Evolutionary conservation across 1,140 invertebrate genomes (phyloP).

Genomic region (Cryptotermes secundus): DNA sequence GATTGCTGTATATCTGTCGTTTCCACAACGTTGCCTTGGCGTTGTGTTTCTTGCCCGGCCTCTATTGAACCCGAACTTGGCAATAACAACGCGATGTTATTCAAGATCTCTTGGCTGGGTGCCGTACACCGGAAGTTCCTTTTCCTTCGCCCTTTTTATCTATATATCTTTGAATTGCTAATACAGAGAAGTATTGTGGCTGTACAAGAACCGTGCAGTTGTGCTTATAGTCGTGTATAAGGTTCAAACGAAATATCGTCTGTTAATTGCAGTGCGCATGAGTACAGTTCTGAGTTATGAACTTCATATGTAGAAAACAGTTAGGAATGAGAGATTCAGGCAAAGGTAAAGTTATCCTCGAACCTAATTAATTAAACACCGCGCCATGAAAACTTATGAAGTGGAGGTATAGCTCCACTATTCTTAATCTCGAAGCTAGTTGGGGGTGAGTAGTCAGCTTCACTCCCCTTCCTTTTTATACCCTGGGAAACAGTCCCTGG

Average conservation of each 20-base stretch:
- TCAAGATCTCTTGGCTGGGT: conserved; percentile 7
- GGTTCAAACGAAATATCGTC: background rate
- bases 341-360: too few species aligned
- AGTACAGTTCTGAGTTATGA: too few species aligned
- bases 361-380: too few species aligned
- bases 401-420: too few species aligned
- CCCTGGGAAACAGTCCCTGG: too few species aligned
- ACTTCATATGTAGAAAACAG: too few species aligned
- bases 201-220: background rate
- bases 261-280: background rate
- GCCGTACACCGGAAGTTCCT: background rate
- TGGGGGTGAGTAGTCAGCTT: too few species aligned
- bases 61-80: background rate
- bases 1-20: background rate
- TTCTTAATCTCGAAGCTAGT: too few species aligned
- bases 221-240: background rate
- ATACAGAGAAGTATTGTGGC: background rate
- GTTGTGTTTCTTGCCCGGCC: background rate
- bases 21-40: background rate
- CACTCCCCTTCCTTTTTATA: too few species aligned
- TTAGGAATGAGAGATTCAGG: too few species aligned
- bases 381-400: too few species aligned
- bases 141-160: background rate
- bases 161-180: background rate
- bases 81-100: conserved; percentile 2